Evolutionary conservation across 2,797 vertebrate species (phyloP).

Genomic region (Ispidina picta): DNA sequence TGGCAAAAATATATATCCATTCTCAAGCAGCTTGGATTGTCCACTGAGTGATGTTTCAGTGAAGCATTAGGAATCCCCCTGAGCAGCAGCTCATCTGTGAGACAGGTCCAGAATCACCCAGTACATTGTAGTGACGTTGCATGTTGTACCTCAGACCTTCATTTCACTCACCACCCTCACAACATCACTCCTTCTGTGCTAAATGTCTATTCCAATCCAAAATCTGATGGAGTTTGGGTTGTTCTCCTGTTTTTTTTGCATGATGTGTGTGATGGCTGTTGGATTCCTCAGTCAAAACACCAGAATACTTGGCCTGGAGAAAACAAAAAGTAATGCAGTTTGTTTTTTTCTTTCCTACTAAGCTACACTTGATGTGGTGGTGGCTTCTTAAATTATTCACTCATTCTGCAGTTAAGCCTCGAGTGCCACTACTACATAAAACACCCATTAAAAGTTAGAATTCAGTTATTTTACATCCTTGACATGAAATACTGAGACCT

Average conservation of each 20-base stretch:
- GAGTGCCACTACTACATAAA: neutral
- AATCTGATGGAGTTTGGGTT: neutral
- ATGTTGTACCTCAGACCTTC: neutral
- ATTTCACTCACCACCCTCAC: neutral
- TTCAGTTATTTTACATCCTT: neutral
- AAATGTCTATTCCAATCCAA: neutral
- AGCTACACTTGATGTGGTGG: neutral
- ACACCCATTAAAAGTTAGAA: neutral
- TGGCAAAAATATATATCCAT: neutral
- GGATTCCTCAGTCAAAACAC: neutral
- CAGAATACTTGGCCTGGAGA: neutral
- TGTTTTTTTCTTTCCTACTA: neutral
- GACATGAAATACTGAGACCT: neutral
- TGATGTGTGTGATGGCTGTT: neutral
- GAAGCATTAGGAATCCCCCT: neutral
- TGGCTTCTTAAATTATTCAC: neutral
- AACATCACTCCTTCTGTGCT: neutral
- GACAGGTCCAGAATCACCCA: neutral
- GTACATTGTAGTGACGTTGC: rapidly evolving
- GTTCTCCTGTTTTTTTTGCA: neutral
- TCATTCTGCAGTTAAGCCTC: neutral
- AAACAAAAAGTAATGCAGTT: neutral
- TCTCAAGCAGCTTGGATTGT: neutral
- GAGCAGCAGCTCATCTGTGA: neutral
- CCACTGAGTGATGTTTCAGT: neutral